Percentiles rank a stretch among this genome's conserved stretches.
These are phyloP conservation scores for Panzeria rudis DNA, from an alignment of 2,888 invertebrate genomes.

Conservation along the genomic window DNA sequence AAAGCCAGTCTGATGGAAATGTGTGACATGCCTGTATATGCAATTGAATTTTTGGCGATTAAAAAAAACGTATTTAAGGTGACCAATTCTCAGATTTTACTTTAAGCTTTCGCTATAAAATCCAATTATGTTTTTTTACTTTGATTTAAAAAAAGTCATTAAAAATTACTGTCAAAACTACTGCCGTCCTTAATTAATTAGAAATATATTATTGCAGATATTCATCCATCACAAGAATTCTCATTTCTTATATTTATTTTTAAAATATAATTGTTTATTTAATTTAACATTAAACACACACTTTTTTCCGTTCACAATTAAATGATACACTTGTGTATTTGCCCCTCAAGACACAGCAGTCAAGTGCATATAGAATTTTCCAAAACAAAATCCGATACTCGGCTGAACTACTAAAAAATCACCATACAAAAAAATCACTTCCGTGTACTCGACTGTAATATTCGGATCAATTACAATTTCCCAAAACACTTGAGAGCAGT, in stretches of 20 bases:
- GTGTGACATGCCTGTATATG: no score
- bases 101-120: neutral
- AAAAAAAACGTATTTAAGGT: no score
- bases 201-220: neutral
- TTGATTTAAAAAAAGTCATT: neutral
- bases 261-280: constrained; percentile 24
- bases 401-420: neutral
- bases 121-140: neutral
- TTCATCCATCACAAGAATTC: neutral
- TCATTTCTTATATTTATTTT: neutral
- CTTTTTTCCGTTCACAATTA: neutral
- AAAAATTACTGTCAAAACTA: neutral
- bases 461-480: constrained; percentile 65
- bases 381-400: neutral
- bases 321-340: neutral
- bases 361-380: constrained; percentile 9
- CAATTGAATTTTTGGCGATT: no score
- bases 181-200: neutral
- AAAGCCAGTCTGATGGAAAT: no score
- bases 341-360: neutral
- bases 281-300: constrained; percentile 13
- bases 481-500: constrained; percentile 64
- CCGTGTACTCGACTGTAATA: constrained; percentile 42
- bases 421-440: constrained; percentile 19
- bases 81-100: neutral